Conservation (phyloP, 2,113 vertebrate species). For the Triplophysa siluroides region DNA sequence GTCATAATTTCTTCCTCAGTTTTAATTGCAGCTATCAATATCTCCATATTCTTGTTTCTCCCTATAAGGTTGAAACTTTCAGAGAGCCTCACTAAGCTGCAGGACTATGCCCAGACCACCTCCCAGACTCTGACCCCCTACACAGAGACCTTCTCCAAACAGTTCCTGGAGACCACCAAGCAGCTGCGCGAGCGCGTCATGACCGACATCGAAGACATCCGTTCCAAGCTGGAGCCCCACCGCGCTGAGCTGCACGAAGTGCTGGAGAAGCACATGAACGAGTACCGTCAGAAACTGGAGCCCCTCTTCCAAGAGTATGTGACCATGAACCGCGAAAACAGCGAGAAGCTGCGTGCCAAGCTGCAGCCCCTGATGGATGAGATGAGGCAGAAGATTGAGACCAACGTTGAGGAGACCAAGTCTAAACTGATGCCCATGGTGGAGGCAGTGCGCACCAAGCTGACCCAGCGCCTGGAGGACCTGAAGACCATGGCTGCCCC, state of each 20-base stretch:
- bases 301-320: slow-evolving; percentile 70
- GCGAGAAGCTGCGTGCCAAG: slow-evolving; percentile 60
- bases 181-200: slow-evolving; percentile 59
- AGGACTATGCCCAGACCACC: slow-evolving; percentile 61
- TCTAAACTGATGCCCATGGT: slow-evolving; percentile 65
- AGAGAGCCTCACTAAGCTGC: slow-evolving; percentile 66
- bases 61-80: slow-evolving; percentile 70
- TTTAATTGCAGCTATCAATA: background rate
- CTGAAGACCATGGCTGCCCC: slow-evolving; percentile 69
- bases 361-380: slow-evolving; percentile 63
- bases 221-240: slow-evolving; percentile 69
- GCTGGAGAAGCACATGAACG: slow-evolving; percentile 66
- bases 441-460: slow-evolving; percentile 65
- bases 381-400: slow-evolving; percentile 66
- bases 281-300: slow-evolving; percentile 67
- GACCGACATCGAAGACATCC: slow-evolving; percentile 74
- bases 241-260: slow-evolving; percentile 69
- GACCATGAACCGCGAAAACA: slow-evolving; percentile 53
- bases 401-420: slow-evolving; percentile 74
- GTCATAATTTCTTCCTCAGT: background rate
- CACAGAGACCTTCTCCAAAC: slow-evolving; percentile 57
- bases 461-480: slow-evolving; percentile 73
- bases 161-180: slow-evolving; percentile 65
- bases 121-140: slow-evolving; percentile 71
- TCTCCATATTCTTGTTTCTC: background rate